These are phyloP conservation scores for Aphidius ervi DNA, from an alignment of 1,140 invertebrate genomes.

Conservation along the genomic window DNA sequence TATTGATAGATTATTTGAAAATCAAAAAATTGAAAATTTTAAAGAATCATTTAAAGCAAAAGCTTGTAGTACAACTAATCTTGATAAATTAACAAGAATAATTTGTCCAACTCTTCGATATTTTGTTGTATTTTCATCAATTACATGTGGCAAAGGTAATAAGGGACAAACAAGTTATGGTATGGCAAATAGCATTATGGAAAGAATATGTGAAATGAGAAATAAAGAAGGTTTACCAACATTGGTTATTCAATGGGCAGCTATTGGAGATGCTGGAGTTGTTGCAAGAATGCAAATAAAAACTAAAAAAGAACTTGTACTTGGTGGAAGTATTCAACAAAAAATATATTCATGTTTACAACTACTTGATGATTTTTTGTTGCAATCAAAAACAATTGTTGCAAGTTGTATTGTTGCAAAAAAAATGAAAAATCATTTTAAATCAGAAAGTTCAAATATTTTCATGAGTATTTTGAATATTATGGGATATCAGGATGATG, in stretches of 20 bases:
- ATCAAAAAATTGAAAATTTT: conserved; percentile 79
- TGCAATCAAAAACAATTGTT: conserved; percentile 80
- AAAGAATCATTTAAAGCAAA: conserved; percentile 73
- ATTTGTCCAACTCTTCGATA: conserved; percentile 77
- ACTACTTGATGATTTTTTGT: conserved; percentile 83
- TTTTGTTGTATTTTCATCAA: conserved; percentile 92
- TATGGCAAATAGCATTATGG: conserved; percentile 93
- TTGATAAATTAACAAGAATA: conserved; percentile 71
- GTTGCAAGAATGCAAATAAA: conserved; percentile 71
- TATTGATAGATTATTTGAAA: conserved; percentile 82
- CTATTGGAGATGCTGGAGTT: conserved; percentile 93
- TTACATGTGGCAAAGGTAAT: conserved; percentile 92
- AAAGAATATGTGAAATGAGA: conserved; percentile 84
- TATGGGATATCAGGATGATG: conserved; percentile 80
- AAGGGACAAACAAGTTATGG: conserved; percentile 94
- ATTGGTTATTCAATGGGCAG: conserved; percentile 95
- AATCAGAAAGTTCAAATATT: conserved; percentile 55
- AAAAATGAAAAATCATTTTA: conserved; percentile 58
- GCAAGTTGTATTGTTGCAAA: conserved; percentile 78
- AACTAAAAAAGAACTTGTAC: conserved; percentile 80
- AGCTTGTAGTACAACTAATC: conserved; percentile 73
- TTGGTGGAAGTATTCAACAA: conserved; percentile 91
- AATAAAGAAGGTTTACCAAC: conserved; percentile 72
- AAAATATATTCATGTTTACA: conserved; percentile 82
- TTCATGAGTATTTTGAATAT: conserved; percentile 78